Evolutionary conservation across 2,888 invertebrate genomes (phyloP).

Genomic region (Caenorhabditis zanzibari): DNA sequence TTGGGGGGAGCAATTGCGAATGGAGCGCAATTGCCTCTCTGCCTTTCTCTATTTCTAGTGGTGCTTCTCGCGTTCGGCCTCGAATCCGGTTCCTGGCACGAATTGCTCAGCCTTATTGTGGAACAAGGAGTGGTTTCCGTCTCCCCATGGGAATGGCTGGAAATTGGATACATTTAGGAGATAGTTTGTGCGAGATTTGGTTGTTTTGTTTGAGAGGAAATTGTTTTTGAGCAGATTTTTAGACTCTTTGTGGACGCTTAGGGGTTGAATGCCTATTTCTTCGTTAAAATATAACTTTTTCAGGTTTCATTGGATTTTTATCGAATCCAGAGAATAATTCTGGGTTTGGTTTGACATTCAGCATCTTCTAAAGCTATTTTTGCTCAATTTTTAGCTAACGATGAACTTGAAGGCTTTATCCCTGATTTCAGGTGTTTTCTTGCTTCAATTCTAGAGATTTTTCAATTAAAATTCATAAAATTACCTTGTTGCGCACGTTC

Average conservation of each 20-base stretch:
- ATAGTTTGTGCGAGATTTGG: not conserved
- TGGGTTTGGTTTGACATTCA: too few species aligned
- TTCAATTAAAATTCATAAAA: not conserved
- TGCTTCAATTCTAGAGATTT: conserved; percentile 4
- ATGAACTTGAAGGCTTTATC: too few species aligned
- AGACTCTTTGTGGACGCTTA: too few species aligned
- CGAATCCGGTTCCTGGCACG: conserved; percentile 82
- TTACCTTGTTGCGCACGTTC: conserved; percentile 79
- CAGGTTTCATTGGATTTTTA: too few species aligned
- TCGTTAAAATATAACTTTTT: too few species aligned
- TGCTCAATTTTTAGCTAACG: too few species aligned
- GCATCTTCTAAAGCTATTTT: too few species aligned
- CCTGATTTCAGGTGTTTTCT: too few species aligned
- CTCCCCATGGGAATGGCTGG: conserved; percentile 94
- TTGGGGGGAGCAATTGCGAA: too few species aligned
- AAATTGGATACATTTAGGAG: conserved; percentile 52
- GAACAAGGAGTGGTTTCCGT: conserved; percentile 92
- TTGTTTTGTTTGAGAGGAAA: not conserved
- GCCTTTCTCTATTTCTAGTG: not conserved
- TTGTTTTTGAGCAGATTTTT: too few species aligned
- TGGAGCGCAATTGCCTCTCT: not conserved
- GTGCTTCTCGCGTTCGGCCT: conserved; percentile 71
- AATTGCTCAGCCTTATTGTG: conserved; percentile 87
- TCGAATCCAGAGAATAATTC: too few species aligned
- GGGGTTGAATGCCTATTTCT: too few species aligned